Conservation (phyloP, 2,797 vertebrate genomes). For the Enteromius unitaeniatus region DNA sequence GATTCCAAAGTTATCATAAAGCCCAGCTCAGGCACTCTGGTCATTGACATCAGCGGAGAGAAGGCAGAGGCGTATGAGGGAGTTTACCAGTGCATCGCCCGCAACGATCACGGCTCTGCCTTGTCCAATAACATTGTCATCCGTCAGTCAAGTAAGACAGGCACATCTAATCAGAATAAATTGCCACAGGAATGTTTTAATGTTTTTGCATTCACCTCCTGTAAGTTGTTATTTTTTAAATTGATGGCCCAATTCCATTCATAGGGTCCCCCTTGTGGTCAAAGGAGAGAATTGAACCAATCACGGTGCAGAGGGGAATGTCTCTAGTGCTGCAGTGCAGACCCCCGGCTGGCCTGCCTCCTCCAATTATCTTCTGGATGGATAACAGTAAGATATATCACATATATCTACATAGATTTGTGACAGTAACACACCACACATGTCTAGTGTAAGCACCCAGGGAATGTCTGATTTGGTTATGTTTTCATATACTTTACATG, state of each 20-base stretch:
- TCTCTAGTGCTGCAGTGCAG: conserved; percentile 89
- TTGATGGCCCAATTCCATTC: conserved; percentile 38
- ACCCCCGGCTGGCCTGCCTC: conserved; percentile 91
- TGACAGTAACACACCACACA: neutral
- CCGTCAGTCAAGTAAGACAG: conserved; percentile 91
- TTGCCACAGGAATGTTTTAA: neutral
- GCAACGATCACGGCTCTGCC: conserved; percentile 91
- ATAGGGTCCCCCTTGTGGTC: conserved; percentile 97
- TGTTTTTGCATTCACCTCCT: neutral
- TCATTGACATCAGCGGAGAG: conserved; percentile 90
- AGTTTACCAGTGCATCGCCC: conserved; percentile 91
- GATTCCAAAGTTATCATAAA: conserved; percentile 90
- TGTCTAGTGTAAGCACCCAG: neutral
- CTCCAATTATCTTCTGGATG: conserved; percentile 99
- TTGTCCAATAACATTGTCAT: conserved; percentile 91
- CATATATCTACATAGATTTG: neutral
- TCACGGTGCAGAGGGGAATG: conserved; percentile 84
- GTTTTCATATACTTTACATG: conserved; percentile 29
- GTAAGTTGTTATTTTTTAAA: neutral
- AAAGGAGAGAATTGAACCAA: conserved; percentile 91
- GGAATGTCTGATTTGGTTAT: neutral
- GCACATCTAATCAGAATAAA: neutral
- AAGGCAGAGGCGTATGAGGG: conserved; percentile 94
- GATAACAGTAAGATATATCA: conserved; percentile 89
- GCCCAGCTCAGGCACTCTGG: conserved; percentile 88